Evolutionary conservation across 2,797 vertebrate genomes (phyloP).

Genomic region (Peromyscus nudipes): DNA sequence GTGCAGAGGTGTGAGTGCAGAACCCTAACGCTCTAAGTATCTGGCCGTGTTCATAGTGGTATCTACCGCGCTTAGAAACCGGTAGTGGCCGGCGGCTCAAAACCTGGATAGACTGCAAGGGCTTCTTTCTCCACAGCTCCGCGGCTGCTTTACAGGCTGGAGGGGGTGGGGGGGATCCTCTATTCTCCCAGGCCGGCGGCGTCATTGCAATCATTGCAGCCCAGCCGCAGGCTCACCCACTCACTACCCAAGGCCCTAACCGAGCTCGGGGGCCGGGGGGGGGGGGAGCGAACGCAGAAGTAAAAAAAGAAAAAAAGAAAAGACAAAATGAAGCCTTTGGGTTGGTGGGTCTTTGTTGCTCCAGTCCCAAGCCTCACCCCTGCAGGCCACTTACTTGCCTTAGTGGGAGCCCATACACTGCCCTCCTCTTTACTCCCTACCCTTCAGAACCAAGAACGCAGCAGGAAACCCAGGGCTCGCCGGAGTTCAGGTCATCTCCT

Average conservation of each 20-base stretch:
- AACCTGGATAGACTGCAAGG: neutral
- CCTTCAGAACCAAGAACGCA: conserved; percentile 59
- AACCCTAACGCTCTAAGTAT: fast-evolving
- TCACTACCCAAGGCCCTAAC: neutral
- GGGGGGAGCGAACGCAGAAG: neutral
- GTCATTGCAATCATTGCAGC: neutral
- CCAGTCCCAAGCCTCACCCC: neutral
- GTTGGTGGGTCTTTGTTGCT: neutral
- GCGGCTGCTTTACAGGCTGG: neutral
- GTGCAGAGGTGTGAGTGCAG: fast-evolving
- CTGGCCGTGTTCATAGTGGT: fast-evolving
- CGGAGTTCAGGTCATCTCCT: conserved; percentile 94
- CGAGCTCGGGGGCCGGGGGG: neutral
- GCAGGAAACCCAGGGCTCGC: conserved; percentile 87
- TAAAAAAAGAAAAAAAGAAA: neutral
- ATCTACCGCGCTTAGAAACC: neutral
- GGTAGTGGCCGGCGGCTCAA: neutral
- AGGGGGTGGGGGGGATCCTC: too few species aligned
- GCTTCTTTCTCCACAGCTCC: fast-evolving
- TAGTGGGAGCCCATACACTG: neutral
- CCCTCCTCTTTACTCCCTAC: neutral
- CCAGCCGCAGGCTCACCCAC: too few species aligned
- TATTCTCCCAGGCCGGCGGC: neutral
- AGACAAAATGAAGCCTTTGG: neutral
- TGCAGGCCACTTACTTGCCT: neutral